These are phyloP conservation scores for Lutraria rhynchaena DNA, from an alignment of 1,140 invertebrate genomes.

Conservation along the genomic window DNA sequence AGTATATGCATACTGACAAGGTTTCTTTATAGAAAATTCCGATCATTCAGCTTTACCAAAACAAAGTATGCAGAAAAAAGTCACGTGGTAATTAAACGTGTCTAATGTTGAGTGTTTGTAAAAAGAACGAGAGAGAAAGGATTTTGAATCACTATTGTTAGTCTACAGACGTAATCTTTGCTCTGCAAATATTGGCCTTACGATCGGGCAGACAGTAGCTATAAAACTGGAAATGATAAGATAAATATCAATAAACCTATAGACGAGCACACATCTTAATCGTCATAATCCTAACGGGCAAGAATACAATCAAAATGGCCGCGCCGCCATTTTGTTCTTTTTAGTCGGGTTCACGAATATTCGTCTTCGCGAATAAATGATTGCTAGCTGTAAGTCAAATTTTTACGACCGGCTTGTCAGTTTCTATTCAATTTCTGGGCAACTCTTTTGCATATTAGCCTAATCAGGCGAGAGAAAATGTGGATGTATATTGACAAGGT, in stretches of 20 bases:
- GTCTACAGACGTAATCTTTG: no score
- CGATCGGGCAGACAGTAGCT: conserved; percentile 32
- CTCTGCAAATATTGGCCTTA: conserved; percentile 15
- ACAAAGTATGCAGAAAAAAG: no score
- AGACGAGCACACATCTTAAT: conserved; percentile 34
- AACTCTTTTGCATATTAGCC: conserved; percentile 48
- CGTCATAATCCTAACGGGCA: not conserved
- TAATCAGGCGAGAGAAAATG: conserved; percentile 13
- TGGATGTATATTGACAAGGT: conserved; percentile 41
- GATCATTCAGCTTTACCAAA: no score
- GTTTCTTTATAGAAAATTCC: no score
- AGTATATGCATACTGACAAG: no score
- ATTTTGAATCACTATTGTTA: no score
- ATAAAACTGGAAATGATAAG: conserved; percentile 40
- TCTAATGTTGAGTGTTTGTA: no score
- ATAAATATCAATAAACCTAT: conserved; percentile 49
- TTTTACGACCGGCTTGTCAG: conserved; percentile 36
- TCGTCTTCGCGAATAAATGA: conserved; percentile 24
- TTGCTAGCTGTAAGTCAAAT: conserved; percentile 31
- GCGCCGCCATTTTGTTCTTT: no score
- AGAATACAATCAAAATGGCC: no score
- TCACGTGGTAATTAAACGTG: no score
- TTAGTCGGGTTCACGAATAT: not conserved
- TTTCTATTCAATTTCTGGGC: conserved; percentile 32
- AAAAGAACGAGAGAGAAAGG: no score